Percentiles rank a stretch among this genome's conserved stretches.
Conservation (phyloP, 1,140 invertebrate species). For the Drosophila lacertosa region DNA sequence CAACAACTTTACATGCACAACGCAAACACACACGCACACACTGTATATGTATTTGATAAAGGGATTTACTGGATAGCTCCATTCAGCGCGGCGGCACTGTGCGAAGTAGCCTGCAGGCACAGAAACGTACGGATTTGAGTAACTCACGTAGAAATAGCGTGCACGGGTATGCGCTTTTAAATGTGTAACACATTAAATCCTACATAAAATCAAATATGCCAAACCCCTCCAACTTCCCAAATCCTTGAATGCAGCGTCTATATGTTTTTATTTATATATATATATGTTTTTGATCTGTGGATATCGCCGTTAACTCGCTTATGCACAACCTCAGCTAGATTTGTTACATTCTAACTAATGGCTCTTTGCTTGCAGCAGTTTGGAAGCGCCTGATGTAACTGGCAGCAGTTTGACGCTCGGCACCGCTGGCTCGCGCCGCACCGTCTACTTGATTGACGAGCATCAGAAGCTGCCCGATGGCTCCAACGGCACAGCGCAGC, state of each 20-base stretch:
- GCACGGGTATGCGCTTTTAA: conserved; percentile 81
- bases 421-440: conserved; percentile 90
- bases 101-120: conserved; percentile 80
- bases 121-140: conserved; percentile 83
- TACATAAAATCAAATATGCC: conserved; percentile 8
- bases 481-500: conserved; percentile 24
- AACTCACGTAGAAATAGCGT: conserved; percentile 84
- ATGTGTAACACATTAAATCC: conserved; percentile 60
- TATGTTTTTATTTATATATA: too few species aligned
- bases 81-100: conserved; percentile 72
- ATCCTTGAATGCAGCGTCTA: conserved; percentile 7
- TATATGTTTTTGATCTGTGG: conserved; percentile 11
- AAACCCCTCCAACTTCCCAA: background rate
- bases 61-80: conserved; percentile 76
- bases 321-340: background rate
- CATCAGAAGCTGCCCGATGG: conserved; percentile 86
- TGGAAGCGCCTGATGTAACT: conserved; percentile 83
- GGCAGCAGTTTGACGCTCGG: conserved; percentile 87
- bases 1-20: conserved; percentile 48
- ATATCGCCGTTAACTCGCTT: background rate
- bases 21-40: conserved; percentile 28
- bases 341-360: conserved; percentile 1
- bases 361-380: conserved; percentile 51
- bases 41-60: conserved; percentile 33
- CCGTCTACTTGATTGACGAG: conserved; percentile 92